These are phyloP conservation scores for Melanerpes formicivorus DNA, from an alignment of 2,113 vertebrate genomes.

Conservation along the genomic window DNA sequence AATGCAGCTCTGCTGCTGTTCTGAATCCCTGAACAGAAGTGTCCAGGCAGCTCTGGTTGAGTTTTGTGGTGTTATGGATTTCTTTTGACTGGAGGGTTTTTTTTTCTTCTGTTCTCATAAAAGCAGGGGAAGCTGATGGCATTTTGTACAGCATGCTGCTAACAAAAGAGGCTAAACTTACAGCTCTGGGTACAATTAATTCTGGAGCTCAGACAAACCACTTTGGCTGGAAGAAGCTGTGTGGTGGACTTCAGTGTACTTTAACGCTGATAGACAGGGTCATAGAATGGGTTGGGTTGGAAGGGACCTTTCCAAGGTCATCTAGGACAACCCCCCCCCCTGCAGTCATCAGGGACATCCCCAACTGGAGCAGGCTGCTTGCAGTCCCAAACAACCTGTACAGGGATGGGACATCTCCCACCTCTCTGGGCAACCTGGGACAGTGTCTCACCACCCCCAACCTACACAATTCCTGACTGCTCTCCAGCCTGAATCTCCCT, in stretches of 20 bases:
- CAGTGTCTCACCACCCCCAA: not conserved
- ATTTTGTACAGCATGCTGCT: not conserved
- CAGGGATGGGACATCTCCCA: not conserved
- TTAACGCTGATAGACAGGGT: not conserved
- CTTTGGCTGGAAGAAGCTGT: accelerated
- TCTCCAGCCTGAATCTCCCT: not conserved
- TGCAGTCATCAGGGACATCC: not conserved
- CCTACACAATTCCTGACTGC: not conserved
- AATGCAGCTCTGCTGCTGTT: not conserved
- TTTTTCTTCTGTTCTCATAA: not conserved
- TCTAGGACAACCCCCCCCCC: not conserved
- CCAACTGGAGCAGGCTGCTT: not conserved
- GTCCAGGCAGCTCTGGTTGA: accelerated
- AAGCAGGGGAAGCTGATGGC: not conserved
- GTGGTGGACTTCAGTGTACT: not conserved
- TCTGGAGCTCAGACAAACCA: not conserved
- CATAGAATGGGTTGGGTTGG: not conserved
- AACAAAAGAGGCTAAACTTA: not conserved
- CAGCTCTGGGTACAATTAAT: not conserved
- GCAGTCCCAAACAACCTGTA: not conserved
- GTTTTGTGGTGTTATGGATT: not conserved
- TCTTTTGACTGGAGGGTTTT: not conserved
- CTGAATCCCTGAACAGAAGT: not conserved
- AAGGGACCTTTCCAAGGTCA: not conserved
- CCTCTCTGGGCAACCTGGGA: not conserved